Base-by-base conservation (phyloP, 2,797 vertebrate species). In the Menidia menidia region DNA sequence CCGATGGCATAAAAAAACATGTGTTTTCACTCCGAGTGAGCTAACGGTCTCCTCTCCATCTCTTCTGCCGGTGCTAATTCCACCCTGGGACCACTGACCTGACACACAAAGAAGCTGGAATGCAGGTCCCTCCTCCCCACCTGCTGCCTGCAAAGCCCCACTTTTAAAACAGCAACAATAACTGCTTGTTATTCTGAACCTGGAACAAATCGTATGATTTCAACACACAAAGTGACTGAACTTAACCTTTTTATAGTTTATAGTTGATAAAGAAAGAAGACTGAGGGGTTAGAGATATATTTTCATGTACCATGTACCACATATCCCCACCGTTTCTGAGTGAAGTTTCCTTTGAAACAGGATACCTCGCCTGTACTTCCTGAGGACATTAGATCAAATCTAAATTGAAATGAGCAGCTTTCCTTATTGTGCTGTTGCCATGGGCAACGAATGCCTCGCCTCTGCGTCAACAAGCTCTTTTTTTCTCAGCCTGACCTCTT, bases 281-380 rank as follows among this genome's bases (percentile, higher is more conserved):
- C 10, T 13, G 42, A 41, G 14, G 9, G 13, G 52, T 31, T 42
- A 30, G 51, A 61, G 18, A 13, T 6, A 10, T 31, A 12, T 16
- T 33, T n/a, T 12, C 0, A 14, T 15, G 25, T 25, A 25, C 25
- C 25, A 25, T 25, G 25, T 25, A 25, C 25, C 25, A 25, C 25
- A 25, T 25, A 25, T 25, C 25, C 25, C 25, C 25, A 25, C 25
- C 25, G 45, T 68, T 43, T 57, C 12, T 48, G 1, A 60, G 11
- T 45, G 56, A 63, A 32, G 15, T 2, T 50, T 0, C 18, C 25
- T 3, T 5, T 59, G 47, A 75, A 76, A 75, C 81, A 81, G 76
- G 77, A 88, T 73, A 67, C 71, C 42, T 70, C 57, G 42, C 33
- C 1, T 60, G 53, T 42, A 42, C 63, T 73, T 87, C 67, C 73